phyloP scores from a whole-genome alignment of 2,797 vertebrate species.

The Microtus agrestis region DNA sequence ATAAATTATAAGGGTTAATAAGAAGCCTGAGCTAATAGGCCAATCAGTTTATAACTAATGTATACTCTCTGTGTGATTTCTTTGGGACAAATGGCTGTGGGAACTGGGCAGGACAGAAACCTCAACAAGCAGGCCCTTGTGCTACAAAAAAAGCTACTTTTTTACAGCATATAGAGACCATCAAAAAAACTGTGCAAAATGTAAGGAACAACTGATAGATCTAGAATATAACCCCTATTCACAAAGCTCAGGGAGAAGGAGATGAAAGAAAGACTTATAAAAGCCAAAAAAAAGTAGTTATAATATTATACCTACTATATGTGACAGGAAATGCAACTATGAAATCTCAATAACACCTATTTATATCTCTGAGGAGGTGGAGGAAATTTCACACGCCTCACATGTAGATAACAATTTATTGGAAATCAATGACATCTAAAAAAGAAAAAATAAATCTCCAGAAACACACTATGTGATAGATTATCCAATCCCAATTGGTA shows the following conservation, averaged over 20 bases:
- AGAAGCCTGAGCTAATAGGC: too few species aligned
- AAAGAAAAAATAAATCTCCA: background rate
- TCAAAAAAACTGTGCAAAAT: background rate
- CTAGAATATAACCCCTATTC: background rate
- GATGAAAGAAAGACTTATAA: background rate
- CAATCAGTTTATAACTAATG: too few species aligned
- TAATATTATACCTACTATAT: background rate
- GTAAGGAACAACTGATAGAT: background rate
- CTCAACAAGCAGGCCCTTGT: too few species aligned
- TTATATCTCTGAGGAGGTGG: background rate
- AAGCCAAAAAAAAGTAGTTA: background rate
- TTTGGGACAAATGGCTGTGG: too few species aligned
- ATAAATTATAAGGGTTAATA: too few species aligned
- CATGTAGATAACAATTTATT: background rate
- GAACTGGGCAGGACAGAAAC: too few species aligned
- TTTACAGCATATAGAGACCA: background rate
- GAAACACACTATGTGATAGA: background rate
- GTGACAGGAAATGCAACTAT: background rate
- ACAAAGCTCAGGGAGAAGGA: background rate
- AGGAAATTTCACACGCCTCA: background rate
- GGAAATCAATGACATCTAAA: background rate
- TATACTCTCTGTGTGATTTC: too few species aligned
- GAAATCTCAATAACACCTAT: background rate
- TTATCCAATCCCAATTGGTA: background rate
- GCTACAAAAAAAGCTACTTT: background rate